Base-by-base conservation (phyloP, 1,140 invertebrate genomes). In the Pararge aegeria region DNA sequence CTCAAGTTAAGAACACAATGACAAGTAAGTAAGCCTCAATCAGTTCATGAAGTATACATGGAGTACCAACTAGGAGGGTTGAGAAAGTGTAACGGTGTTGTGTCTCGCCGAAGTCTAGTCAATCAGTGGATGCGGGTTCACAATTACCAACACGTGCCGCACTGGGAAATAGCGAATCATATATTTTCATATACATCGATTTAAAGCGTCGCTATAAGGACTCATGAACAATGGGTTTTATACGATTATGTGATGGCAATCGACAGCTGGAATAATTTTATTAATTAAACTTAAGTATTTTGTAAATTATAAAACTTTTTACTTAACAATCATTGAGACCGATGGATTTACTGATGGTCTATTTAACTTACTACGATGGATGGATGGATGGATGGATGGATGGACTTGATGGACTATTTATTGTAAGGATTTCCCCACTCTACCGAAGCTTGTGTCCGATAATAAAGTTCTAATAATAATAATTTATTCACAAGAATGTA, bases 101-200 rank as follows among this genome's bases (percentile, higher is more conserved):
- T 63, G 71, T 82, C 78, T 74, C 62, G 55, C 63, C 64, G 64
- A 62, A 71, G 67, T 77, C 66, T 66, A 69, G 73, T 78, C 80
- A 88, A 87, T 87, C 79, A 85, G 72, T 75, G 61, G 65, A 89
- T 89, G 83, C 83, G 82, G 82, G 83, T 55, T 30, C 73, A 78
- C 80, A 87, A 89, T 86, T 87, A 78, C 70, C 58, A 64, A 70
- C 83, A 89, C 83, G 83, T 80, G 86, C 74, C 82, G 64, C 42
- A 40, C 53, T 68, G 66, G 71, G 74, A 78, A 78, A 71, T 65
- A 68, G 74, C 70, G 70, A 83, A 84, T 75, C 81, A 85, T 83
- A 81, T 78, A 82, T 84, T 75, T 74, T 82, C 73, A 83, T 84
- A 70, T 68, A 76, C 55, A 68, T 54, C 60, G 60, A 66, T 75